Evolutionary conservation across 1,140 invertebrate species (phyloP).

Genomic region (Aphidius gifuensis): DNA sequence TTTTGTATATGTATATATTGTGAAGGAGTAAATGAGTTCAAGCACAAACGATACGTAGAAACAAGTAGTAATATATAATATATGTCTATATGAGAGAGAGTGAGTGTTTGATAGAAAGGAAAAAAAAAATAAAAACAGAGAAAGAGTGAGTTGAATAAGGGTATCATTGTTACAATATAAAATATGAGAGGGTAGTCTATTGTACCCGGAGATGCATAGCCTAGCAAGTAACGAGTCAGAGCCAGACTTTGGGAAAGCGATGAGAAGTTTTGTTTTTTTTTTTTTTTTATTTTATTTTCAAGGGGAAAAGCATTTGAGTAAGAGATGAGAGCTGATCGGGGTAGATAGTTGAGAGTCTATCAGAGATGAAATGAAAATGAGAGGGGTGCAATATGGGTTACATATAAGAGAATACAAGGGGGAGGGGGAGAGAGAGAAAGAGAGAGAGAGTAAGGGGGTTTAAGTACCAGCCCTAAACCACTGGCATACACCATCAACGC

Average conservation of each 20-base stretch:
- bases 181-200: conserved; percentile 49
- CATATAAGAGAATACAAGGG: no score
- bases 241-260: conserved; percentile 1
- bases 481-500: conserved; percentile 15
- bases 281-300: not conserved
- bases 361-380: no score
- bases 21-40: no score
- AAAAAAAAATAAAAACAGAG: conserved; percentile 26
- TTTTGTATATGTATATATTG: no score
- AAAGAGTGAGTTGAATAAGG: conserved; percentile 31
- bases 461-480: conserved; percentile 19
- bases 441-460: not conserved
- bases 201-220: conserved; percentile 48
- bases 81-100: not conserved
- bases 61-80: not conserved
- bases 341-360: no score
- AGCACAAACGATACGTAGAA: no score
- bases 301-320: conserved; percentile 14
- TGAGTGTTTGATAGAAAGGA: conserved; percentile 14
- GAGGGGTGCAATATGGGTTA: no score
- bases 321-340: not conserved
- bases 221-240: conserved; percentile 2
- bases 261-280: not conserved
- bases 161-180: conserved; percentile 50
- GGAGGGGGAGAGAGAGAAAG: no score